phyloP scores from a whole-genome alignment of 2,888 invertebrate species.

The Drosophila anceps region DNA sequence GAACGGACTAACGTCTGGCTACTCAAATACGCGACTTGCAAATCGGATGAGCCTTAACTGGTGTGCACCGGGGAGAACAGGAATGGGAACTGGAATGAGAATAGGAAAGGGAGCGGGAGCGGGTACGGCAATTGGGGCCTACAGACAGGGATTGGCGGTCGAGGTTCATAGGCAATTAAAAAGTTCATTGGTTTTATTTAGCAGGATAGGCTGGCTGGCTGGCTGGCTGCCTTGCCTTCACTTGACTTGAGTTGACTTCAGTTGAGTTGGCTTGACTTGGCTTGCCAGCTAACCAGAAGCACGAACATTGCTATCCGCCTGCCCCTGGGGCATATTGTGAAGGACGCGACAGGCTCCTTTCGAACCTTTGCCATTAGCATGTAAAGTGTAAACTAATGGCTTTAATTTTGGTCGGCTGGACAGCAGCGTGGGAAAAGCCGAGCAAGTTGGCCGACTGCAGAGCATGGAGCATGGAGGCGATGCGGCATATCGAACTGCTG shows the following conservation, averaged over 20 bases:
- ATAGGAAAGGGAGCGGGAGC: background rate
- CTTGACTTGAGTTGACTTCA: background rate
- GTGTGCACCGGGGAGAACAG: background rate
- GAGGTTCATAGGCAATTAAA: slow-evolving; percentile 78
- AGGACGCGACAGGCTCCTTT: slow-evolving; percentile 45
- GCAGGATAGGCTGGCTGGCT: slow-evolving; percentile 22
- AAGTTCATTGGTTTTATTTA: slow-evolving; percentile 79
- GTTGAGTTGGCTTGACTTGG: background rate
- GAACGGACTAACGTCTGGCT: slow-evolving; percentile 43
- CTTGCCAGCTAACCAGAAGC: slow-evolving; percentile 55
- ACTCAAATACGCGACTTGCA: slow-evolving; percentile 65
- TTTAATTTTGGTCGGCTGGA: slow-evolving; percentile 62
- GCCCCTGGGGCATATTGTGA: slow-evolving; percentile 34
- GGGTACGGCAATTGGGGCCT: slow-evolving; percentile 10
- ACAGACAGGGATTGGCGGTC: slow-evolving; percentile 30
- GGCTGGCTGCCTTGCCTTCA: background rate
- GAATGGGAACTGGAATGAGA: background rate
- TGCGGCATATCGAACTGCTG: slow-evolving; percentile 23
- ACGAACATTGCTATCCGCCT: slow-evolving; percentile 37
- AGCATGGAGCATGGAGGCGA: background rate
- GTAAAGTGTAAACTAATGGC: slow-evolving; percentile 84
- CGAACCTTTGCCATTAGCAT: slow-evolving; percentile 76
- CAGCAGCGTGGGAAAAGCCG: slow-evolving; percentile 78
- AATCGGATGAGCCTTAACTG: slow-evolving; percentile 40
- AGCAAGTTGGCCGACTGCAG: slow-evolving; percentile 1